A percentile compares a stretch with the other conserved stretches of the same genome.
phyloP scores from a whole-genome alignment of 1,140 invertebrate species.

The Meteorus sp. region DNA sequence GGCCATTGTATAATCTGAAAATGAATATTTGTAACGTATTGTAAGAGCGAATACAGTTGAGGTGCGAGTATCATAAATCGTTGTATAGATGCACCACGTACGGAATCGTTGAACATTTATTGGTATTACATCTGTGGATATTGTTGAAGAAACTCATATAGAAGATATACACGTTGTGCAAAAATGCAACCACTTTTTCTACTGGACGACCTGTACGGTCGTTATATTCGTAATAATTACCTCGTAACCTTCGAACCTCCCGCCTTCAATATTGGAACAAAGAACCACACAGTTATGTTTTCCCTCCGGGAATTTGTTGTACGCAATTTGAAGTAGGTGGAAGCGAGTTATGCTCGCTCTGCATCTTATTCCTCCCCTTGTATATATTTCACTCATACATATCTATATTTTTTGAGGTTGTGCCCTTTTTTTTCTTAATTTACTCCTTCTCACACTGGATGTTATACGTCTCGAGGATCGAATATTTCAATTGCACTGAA shows the following conservation, averaged over 20 bases:
- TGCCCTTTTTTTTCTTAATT: not conserved
- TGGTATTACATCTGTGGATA: no score
- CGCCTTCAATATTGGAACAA: constrained; percentile 38
- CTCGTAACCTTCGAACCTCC: constrained; percentile 40
- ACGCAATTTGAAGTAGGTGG: not conserved
- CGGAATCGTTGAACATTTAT: not conserved
- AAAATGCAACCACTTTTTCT: constrained; percentile 12
- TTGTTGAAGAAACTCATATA: no score
- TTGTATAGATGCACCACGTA: constrained; percentile 1
- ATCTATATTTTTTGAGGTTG: not conserved
- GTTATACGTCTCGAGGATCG: no score
- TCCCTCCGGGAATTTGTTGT: constrained; percentile 6
- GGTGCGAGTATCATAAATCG: constrained; percentile 19
- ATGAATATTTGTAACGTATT: constrained; percentile 3
- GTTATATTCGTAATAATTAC: constrained; percentile 39
- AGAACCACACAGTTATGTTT: constrained; percentile 31
- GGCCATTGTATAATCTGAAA: not conserved
- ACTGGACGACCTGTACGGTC: constrained; percentile 30
- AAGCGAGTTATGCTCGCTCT: constrained; percentile 21
- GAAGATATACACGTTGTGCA: not conserved
- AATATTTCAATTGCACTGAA: no score
- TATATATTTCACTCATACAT: not conserved
- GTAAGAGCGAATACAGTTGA: constrained; percentile 19
- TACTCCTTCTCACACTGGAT: no score
- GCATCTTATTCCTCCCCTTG: constrained; percentile 3